Base-by-base conservation (phyloP, 2,113 vertebrate genomes). In the Campylomormyrus tamandua region DNA sequence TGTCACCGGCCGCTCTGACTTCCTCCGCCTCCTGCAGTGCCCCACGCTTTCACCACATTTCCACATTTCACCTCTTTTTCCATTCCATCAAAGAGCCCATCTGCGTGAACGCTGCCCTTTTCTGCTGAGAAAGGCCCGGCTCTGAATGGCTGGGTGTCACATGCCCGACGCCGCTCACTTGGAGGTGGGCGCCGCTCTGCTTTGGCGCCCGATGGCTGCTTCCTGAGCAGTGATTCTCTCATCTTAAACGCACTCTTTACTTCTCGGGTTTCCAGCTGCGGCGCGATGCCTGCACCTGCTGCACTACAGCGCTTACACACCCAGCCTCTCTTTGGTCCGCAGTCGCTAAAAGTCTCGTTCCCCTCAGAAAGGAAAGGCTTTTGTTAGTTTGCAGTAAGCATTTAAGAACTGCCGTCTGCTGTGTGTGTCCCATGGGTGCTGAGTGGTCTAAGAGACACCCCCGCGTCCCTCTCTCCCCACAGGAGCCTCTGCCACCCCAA, bases 401-500 rank as follows among this genome's bases (percentile, higher is more conserved):
- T 35, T 74, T 13, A 35, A 27, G n/a, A 35, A 17, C 1, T 39
- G 35, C 70, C 5, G 0, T 39, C 70, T 77, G 27, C 15, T 77
- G 7, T 39, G 35, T 17, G 0, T 91, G 58, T 87, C 66, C 70
- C 87, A 87, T 58, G n/a, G n/a, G 7, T 15, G 39, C 77, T 84
- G 74, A 88, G 48, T 49, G 58, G n/a, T n/a, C 13, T 45, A 21
- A 35, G 7, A 19, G 74, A 35, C 35, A 0, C 35, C 13, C 15
- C 39, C 15, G 39, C 19, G 19, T 53, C 42, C 8, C 89, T 48
- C 89, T 90, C 80, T 48, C 89, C 90, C 83, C 89, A 85, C 90
- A 98, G 97, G 96, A 96, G 93, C 87, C 92, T 98, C 31, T 97
- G 96, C 87, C 97, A 98, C 74, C 95, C 96, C 0, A 97, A 96